Base-by-base conservation (phyloP, 2,888 invertebrate species). In the Cremastinae sp. region DNA sequence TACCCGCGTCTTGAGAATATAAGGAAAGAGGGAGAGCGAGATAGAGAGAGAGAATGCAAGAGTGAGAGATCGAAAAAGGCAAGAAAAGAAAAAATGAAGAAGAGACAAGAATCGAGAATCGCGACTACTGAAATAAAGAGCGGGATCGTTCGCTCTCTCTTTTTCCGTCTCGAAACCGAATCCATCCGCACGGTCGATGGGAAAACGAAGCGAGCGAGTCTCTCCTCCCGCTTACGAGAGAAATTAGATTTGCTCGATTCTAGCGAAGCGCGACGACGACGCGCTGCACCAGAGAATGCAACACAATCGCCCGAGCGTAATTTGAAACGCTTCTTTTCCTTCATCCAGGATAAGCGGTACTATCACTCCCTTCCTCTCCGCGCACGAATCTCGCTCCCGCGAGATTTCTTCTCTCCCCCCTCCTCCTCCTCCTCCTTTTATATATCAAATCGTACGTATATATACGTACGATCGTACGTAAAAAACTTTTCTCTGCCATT, bases 191-290 rank as follows among this genome's bases (percentile, higher is more conserved):
- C 18, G 3, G 49, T 10, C 7, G 45, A 47, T 56, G 66, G 38
- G 56, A 49, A 47, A 66, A 54, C 12, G 20, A 45, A 47, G 20
- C 45, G 47, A 28, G 38, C 58, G 65, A 28, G 58, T 69, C 74
- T 56, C 62, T 68, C 66, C 66, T 75, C 75, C 45, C 59, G 75
- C 62, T 36, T 38, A 16, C 9, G 70, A 10, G 20, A 78, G 75
- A 80, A 78, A 78, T 78, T 78, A 82, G 78, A 79, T 88, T 88
- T 87, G 84, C 87, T 85, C 84, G 82, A 78, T 80, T 84, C 84
- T 85, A 85, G 85, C 85, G 84, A 85, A 88, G 85, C 87, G 85
- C 84, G 81, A 86, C 86, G 87, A 41, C 85, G 84, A 85, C 88
- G 85, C 84, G 85, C 84, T 81, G 86, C 86, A 87, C 38, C 81